Evolutionary conservation across 2,888 invertebrate genomes (phyloP), one percentile per base, ranked within the genome.

Genomic region (Rhingia rostrata): DNA sequence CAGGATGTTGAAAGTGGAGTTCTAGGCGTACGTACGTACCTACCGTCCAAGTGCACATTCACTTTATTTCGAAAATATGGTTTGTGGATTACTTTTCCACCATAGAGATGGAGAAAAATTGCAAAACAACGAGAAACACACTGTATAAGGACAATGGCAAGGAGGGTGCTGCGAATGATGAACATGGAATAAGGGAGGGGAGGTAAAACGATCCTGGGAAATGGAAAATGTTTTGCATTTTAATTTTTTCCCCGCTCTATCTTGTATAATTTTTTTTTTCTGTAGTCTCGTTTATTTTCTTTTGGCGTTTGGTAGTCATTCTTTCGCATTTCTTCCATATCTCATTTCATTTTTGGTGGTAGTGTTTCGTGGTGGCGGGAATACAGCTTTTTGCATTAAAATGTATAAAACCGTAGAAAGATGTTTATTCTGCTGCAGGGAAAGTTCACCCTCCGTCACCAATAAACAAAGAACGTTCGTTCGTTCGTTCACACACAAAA

Each of bases 11-110:
- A 9, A 14, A 35, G 35, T 14, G 9, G 14, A 56, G 33, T 33
- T 10, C 64, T 74, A 45, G 47, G 69, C 43, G 35, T 37, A 45
- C 43, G 35, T 37, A 45, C 12, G n/a, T 63, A 2, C 12, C 9
- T 30, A 30, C 7, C 12, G 33, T 39, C 58, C 58, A 72, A 72
- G 58, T 66, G 79, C 64, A 72, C 72, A 79, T 79, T 79, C 79
- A 79, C 49, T 70, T 72, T 72, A 64, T 79, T 79, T 79, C 51
- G 43, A 72, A 79, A 79, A 79, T 79, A 72, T 72, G 72, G 72
- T 79, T 72, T 79, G 64, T 12, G 64, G 72, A 58, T 79, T 79
- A 79, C 79, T 58, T 72, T 72, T 58, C 47, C 51, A 49, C 54
- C 61, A 49, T 53, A 66, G 22, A 49, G n/a, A 22, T 22, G 22